Percentiles rank a stretch among this genome's conserved stretches.
Evolutionary conservation across 1,140 invertebrate genomes (phyloP).

Genomic region (Penaeus chinensis): DNA sequence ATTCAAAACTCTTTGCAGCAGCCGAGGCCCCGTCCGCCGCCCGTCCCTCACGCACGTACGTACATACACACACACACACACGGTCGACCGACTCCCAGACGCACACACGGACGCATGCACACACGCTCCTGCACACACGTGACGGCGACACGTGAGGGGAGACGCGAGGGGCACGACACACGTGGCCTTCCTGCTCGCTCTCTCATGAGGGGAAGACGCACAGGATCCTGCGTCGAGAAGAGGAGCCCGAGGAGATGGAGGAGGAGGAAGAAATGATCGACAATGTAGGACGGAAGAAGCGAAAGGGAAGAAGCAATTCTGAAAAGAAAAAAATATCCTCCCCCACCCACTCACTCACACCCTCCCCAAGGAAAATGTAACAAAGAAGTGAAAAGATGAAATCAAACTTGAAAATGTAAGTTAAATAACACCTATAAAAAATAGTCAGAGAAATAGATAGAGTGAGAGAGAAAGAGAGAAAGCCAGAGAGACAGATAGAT

Average conservation of each 20-base stretch:
- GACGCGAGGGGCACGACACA: not conserved
- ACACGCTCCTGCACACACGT: conserved; percentile 4
- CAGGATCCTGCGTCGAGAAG: too few relatives aligned
- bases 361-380: too few relatives aligned
- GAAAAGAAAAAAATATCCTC: too few relatives aligned
- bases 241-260: too few relatives aligned
- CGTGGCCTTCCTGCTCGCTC: conserved; percentile 10
- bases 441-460: not conserved
- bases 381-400: too few relatives aligned
- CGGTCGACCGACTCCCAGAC: conserved; percentile 17
- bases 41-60: conserved; percentile 16
- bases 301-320: too few relatives aligned
- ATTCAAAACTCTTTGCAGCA: too few relatives aligned
- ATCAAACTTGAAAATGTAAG: too few relatives aligned
- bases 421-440: not conserved
- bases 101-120: conserved; percentile 10
- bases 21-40: too few relatives aligned
- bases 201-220: not conserved
- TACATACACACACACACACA: conserved; percentile 20
- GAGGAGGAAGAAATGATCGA: too few relatives aligned
- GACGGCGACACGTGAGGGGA: conserved; percentile 15
- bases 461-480: not conserved
- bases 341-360: too few relatives aligned
- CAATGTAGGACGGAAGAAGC: too few relatives aligned
- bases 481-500: not conserved